Percentiles rank a stretch among this genome's conserved stretches.
Conservation (phyloP, 2,888 invertebrate species). For the Isotomurus palustris region DNA sequence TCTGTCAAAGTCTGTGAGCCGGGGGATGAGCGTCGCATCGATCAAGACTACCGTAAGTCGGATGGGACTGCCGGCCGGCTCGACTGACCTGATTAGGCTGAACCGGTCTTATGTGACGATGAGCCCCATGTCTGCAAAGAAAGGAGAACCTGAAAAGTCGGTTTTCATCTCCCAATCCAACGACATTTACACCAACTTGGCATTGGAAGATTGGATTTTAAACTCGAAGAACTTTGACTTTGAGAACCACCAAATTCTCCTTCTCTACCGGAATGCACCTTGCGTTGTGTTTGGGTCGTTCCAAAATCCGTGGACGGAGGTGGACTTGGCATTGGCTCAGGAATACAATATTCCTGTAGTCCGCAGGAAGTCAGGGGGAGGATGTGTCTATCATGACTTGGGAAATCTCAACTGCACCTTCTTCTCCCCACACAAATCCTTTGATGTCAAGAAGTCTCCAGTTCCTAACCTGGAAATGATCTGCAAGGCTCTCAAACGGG, state of each 20-base stretch:
- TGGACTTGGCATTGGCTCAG: constrained; percentile 65
- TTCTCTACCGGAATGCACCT: constrained; percentile 90
- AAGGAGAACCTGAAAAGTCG: constrained; percentile 57
- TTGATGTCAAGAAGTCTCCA: constrained; percentile 77
- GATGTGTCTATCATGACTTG: constrained; percentile 91
- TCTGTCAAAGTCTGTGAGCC: too few relatives aligned
- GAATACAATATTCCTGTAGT: constrained; percentile 70
- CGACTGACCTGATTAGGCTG: too few relatives aligned
- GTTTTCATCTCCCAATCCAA: constrained; percentile 88
- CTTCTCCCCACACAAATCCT: constrained; percentile 75
- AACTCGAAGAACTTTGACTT: constrained; percentile 84
- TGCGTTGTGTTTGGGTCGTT: constrained; percentile 93
- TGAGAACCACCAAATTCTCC: constrained; percentile 72
- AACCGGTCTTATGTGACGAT: constrained; percentile 19
- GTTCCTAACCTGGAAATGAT: constrained; percentile 86
- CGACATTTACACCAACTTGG: constrained; percentile 81
- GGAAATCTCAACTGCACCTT: constrained; percentile 92
- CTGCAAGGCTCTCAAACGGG: constrained; percentile 71
- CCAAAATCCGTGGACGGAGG: constrained; percentile 95
- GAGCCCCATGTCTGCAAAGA: constrained; percentile 6
- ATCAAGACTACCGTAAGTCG: too few relatives aligned
- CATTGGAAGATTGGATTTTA: constrained; percentile 94
- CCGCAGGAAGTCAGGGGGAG: constrained; percentile 89
- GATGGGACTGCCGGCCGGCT: too few relatives aligned
- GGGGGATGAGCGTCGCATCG: too few relatives aligned